These are phyloP conservation scores for Euplagia quadripunctaria DNA, from an alignment of 2,888 invertebrate species.

Conservation along the genomic window DNA sequence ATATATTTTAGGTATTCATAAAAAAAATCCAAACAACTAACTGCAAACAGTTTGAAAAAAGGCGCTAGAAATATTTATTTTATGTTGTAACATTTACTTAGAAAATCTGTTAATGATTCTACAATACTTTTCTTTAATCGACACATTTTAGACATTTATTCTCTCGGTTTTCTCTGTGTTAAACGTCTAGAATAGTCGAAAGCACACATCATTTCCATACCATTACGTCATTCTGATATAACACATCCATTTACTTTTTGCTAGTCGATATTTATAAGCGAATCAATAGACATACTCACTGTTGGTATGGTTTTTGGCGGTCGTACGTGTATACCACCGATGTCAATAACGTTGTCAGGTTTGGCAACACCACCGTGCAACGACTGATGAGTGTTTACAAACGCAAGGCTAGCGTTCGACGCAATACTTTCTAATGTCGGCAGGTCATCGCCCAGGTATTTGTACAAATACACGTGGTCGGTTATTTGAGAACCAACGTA, in stretches of 20 bases:
- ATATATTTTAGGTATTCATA: background rate
- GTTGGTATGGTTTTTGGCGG: constrained; percentile 82
- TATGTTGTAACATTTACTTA: background rate
- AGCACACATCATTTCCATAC: background rate
- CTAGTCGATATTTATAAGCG: constrained; percentile 19
- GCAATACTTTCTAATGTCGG: constrained; percentile 87
- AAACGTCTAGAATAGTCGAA: no score
- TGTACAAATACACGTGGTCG: constrained; percentile 79
- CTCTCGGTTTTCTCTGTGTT: background rate
- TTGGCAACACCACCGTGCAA: constrained; percentile 87
- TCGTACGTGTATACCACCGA: constrained; percentile 89
- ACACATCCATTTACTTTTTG: background rate
- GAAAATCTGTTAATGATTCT: background rate
- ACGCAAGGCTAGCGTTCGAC: constrained; percentile 85
- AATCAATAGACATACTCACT: constrained; percentile 64
- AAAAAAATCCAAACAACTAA: background rate
- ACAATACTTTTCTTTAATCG: background rate
- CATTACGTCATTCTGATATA: constrained; percentile 9
- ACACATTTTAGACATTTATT: background rate
- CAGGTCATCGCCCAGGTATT: constrained; percentile 84
- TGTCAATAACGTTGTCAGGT: constrained; percentile 88
- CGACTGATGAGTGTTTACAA: constrained; percentile 90
- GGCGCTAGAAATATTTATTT: no score
- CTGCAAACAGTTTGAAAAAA: no score
- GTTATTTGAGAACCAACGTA: constrained; percentile 80